Percentiles rank a stretch among this genome's conserved stretches.
Conservation (phyloP, 2,113 vertebrate species). For the Aramus guarauna region DNA sequence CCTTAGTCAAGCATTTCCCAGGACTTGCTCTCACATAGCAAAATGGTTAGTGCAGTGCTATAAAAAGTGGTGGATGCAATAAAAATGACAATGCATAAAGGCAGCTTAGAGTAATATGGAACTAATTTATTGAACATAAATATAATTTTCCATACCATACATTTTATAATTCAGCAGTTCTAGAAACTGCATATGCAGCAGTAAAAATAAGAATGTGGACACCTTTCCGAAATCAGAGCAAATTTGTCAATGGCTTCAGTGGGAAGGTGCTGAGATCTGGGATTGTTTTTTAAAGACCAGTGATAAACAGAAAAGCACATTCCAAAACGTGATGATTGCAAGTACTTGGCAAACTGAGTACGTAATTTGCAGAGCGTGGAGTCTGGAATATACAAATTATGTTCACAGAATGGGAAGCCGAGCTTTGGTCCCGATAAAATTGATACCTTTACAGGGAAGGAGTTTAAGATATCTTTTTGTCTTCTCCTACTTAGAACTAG, state of each 20-base stretch:
- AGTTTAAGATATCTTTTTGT: background rate
- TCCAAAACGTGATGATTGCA: background rate
- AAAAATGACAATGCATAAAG: constrained; percentile 3
- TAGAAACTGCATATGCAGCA: background rate
- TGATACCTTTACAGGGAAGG: background rate
- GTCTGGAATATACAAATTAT: background rate
- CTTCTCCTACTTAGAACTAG: background rate
- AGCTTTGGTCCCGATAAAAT: background rate
- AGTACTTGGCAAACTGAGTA: background rate
- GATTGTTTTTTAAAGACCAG: background rate
- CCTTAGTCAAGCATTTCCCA: background rate
- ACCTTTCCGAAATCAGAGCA: background rate
- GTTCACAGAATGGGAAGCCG: background rate
- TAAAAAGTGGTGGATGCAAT: background rate
- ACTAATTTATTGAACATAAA: constrained; percentile 25
- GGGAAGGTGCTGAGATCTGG: background rate
- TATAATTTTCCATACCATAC: background rate
- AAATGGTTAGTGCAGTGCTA: background rate
- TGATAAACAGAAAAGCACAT: background rate
- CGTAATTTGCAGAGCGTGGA: background rate
- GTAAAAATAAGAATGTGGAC: background rate
- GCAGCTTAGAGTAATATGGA: constrained; percentile 6
- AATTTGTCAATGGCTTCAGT: background rate
- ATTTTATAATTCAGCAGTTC: constrained; percentile 33
- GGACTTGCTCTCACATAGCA: background rate